A percentile compares a stretch with the other conserved stretches of the same genome.
Conservation (phyloP, 2,113 vertebrate genomes). For the Gasterosteus aculeatus region DNA sequence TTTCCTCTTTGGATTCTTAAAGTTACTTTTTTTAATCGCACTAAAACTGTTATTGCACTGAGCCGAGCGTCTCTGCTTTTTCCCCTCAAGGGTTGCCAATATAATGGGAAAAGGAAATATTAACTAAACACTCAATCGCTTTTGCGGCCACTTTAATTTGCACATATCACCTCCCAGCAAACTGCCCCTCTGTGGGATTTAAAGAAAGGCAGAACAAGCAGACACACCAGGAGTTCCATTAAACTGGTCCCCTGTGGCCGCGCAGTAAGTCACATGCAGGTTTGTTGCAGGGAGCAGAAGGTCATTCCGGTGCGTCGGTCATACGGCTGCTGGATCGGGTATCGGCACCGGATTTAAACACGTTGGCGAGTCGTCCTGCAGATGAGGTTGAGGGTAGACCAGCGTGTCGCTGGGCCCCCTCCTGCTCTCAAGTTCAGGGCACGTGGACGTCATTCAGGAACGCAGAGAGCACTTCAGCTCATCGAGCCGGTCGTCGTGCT, state of each 20-base stretch:
- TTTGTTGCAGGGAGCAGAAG: constrained; percentile 4
- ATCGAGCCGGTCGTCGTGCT: neutral
- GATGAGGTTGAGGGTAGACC: constrained; percentile 39
- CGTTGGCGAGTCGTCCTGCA: constrained; percentile 29
- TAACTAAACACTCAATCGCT: neutral
- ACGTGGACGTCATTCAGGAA: neutral
- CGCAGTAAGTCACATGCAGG: neutral
- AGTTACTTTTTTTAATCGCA: neutral
- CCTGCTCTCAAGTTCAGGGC: neutral
- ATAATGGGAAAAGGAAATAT: neutral
- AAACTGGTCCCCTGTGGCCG: neutral
- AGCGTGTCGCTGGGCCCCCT: neutral
- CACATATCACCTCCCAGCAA: neutral
- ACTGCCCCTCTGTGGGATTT: neutral
- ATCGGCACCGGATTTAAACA: constrained; percentile 37
- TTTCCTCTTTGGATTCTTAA: neutral
- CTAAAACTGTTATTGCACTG: neutral
- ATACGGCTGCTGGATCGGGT: constrained; percentile 32
- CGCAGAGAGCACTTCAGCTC: neutral
- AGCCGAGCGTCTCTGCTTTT: neutral
- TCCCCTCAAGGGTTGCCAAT: neutral
- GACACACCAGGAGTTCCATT: neutral
- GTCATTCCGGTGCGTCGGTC: neutral
- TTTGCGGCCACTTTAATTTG: too few relatives aligned
- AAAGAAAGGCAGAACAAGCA: neutral